Percentiles rank a stretch among this genome's conserved stretches.
phyloP scores from a whole-genome alignment of 2,888 invertebrate genomes.

The Catonia carolina region DNA sequence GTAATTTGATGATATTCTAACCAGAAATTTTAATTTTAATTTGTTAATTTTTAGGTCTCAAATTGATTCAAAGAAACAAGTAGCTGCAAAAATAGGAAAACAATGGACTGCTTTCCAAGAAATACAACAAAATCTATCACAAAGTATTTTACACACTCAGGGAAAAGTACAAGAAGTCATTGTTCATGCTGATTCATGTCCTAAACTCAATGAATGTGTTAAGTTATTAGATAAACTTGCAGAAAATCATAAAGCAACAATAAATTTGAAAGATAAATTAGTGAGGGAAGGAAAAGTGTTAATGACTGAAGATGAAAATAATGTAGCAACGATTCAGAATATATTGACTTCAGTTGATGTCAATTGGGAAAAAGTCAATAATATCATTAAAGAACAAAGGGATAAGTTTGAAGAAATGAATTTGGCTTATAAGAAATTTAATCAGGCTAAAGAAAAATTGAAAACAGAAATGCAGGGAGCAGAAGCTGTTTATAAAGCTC shows the following conservation, averaged over 20 bases:
- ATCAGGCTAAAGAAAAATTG: conserved; percentile 63
- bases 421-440: conserved; percentile 65
- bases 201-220: conserved; percentile 44
- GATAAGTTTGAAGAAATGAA: conserved; percentile 59
- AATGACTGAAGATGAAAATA: conserved; percentile 74
- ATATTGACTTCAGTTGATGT: conserved; percentile 68
- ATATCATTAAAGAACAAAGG: conserved; percentile 47
- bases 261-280: conserved; percentile 46
- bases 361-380: conserved; percentile 72
- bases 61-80: conserved; percentile 29
- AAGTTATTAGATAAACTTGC: conserved; percentile 49
- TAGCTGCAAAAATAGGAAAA: conserved; percentile 49
- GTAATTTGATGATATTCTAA: no score
- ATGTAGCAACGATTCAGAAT: conserved; percentile 73
- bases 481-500: conserved; percentile 54
- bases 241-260: conserved; percentile 44
- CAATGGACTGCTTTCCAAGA: conserved; percentile 73
- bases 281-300: conserved; percentile 70
- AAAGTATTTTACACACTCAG: conserved; percentile 43
- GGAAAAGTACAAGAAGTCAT: conserved; percentile 32
- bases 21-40: no score
- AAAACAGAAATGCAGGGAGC: conserved; percentile 63
- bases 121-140: conserved; percentile 61
- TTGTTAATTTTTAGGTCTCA: conserved; percentile 28
- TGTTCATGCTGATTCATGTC: conserved; percentile 28